These are phyloP conservation scores for Caenorhabditis uteleia DNA, from an alignment of 2,888 invertebrate genomes.

Conservation along the genomic window DNA sequence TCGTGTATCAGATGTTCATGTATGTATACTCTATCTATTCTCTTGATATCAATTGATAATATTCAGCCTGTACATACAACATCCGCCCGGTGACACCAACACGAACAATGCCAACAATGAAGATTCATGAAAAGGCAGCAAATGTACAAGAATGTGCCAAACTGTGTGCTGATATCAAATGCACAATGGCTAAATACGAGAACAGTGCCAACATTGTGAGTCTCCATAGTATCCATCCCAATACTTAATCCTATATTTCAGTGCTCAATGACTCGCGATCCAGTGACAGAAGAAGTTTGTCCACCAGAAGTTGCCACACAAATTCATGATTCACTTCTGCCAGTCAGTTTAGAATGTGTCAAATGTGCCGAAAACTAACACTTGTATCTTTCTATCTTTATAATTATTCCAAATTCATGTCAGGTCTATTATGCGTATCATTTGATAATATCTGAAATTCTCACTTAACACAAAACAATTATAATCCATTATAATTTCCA, in stretches of 20 bases:
- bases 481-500: constrained; percentile 8
- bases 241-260: constrained; percentile 36
- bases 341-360: constrained; percentile 64
- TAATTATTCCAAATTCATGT: constrained; percentile 2
- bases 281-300: constrained; percentile 39
- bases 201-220: constrained; percentile 56
- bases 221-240: too few species aligned
- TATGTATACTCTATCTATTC: constrained; percentile 20
- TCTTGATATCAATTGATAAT: background rate
- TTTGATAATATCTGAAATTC: too few species aligned
- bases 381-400: background rate
- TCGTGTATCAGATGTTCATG: constrained; percentile 67
- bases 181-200: constrained; percentile 63
- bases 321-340: constrained; percentile 58
- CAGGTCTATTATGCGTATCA: too few species aligned
- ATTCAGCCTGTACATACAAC: constrained; percentile 64
- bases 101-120: constrained; percentile 51
- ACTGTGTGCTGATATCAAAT: constrained; percentile 55
- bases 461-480: too few species aligned
- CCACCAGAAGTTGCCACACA: constrained; percentile 58
- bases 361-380: constrained; percentile 43
- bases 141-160: constrained; percentile 64
- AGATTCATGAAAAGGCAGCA: constrained; percentile 47
- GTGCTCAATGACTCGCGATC: constrained; percentile 60
- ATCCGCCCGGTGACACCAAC: constrained; percentile 54